phyloP scores from a whole-genome alignment of 2,888 invertebrate genomes.

The Sphaerophoria taeniata region DNA sequence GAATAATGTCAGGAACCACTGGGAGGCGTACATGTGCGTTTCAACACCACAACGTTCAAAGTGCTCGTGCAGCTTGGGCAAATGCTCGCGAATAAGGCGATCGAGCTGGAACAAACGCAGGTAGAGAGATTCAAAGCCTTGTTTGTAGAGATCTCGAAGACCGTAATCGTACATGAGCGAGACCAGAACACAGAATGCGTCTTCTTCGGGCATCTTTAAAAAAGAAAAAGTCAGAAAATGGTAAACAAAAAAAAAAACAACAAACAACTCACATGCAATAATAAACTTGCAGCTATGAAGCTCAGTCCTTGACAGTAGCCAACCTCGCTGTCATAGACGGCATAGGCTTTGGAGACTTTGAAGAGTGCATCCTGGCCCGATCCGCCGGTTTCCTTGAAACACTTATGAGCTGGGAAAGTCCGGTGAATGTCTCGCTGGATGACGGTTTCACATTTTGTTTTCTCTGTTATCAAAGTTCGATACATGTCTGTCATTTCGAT shows the following conservation, averaged over 20 bases:
- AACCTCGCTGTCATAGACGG: slow-evolving; percentile 98
- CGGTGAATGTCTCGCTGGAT: slow-evolving; percentile 98
- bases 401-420: slow-evolving; percentile 99
- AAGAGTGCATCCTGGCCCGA: slow-evolving; percentile 97
- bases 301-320: slow-evolving; percentile 99
- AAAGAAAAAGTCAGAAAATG: neutral
- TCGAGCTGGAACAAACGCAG: slow-evolving; percentile 97
- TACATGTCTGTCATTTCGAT: slow-evolving; percentile 95
- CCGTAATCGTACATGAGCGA: slow-evolving; percentile 99
- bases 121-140: slow-evolving; percentile 98
- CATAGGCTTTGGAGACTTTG: slow-evolving; percentile 98
- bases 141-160: slow-evolving; percentile 96
- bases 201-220: slow-evolving; percentile 99
- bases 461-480: slow-evolving; percentile 94
- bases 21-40: slow-evolving; percentile 99
- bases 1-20: slow-evolving; percentile 99
- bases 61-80: slow-evolving; percentile 91
- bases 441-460: slow-evolving; percentile 96
- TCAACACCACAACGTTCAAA: slow-evolving; percentile 93
- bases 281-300: slow-evolving; percentile 97
- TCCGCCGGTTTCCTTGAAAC: slow-evolving; percentile 97
- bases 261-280: slow-evolving; percentile 93
- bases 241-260: neutral
- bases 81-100: slow-evolving; percentile 92
- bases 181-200: slow-evolving; percentile 98